These are phyloP conservation scores for Apis cerana DNA, from an alignment of 1,140 invertebrate genomes.

Conservation along the genomic window DNA sequence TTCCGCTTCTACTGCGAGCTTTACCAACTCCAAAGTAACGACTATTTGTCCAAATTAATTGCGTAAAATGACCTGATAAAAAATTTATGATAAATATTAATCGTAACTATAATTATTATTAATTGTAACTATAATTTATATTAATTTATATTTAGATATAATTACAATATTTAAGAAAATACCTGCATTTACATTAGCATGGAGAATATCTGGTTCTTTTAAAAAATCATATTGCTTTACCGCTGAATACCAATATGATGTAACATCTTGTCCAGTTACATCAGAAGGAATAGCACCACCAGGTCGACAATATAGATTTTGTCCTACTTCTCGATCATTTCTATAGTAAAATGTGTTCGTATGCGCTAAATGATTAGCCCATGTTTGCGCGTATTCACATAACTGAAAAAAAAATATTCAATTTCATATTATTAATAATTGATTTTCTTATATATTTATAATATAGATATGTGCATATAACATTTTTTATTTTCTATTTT, in stretches of 20 bases:
- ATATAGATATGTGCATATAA: not conserved
- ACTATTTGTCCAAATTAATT: slow-evolving; percentile 92
- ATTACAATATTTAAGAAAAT: slow-evolving; percentile 12
- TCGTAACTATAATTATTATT: no score
- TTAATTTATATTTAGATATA: no score
- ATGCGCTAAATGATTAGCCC: slow-evolving; percentile 92
- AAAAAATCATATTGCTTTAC: slow-evolving; percentile 89
- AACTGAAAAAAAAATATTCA: slow-evolving; percentile 81
- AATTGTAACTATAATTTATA: not conserved
- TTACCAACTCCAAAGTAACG: slow-evolving; percentile 91
- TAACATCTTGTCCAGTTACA: slow-evolving; percentile 89
- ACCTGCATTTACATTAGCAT: slow-evolving; percentile 91
- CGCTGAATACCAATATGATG: slow-evolving; percentile 93
- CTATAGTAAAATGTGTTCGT: slow-evolving; percentile 89
- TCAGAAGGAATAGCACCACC: slow-evolving; percentile 85
- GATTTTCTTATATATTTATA: not conserved
- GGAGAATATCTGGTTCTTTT: slow-evolving; percentile 87
- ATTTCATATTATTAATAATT: not conserved
- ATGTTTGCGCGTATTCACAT: slow-evolving; percentile 90
- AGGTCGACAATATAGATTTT: slow-evolving; percentile 88
- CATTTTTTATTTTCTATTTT: not conserved
- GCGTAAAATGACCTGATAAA: slow-evolving; percentile 92
- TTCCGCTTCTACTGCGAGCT: slow-evolving; percentile 88
- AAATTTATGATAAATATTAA: not conserved
- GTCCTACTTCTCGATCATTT: slow-evolving; percentile 87